Evolutionary conservation across 2,888 invertebrate species (phyloP), one percentile per base, ranked within the genome.

Genomic region (Ornithoptera priamus): DNA sequence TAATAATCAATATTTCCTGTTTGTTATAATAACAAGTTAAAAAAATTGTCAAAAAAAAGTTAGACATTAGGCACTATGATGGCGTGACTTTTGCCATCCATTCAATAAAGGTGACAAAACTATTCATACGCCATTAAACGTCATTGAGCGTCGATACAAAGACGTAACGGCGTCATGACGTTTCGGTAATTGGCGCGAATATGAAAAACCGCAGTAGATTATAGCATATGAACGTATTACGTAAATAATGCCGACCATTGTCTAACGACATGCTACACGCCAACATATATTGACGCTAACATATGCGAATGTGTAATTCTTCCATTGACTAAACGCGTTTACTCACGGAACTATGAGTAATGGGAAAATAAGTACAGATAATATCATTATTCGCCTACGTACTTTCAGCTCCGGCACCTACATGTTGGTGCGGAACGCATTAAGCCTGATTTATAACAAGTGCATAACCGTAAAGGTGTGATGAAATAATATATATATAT

Each of bases 311-410:
- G 53, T 64, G 64, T 67, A 67, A 66, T 63, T 70, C 62, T 58
- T 42, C 65, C 65, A 59, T 67, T 70, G 70, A 70, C 66, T 62
- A 67, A 53, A 59, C 67, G 66, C 62, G 59, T 66, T 70, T 70
- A 70, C 66, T 70, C 70, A 67, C 70, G 70, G 70, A 70, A 70
- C 70, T 70, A 60, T 67, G 70, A 70, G 67, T 70, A 70, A 70
- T 70, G 70, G 70, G 70, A 70, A 70, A 70, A 62, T 70, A 63
- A 70, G 66, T 67, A 63, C n/a, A 63, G 70, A 70, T 70, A 67
- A 70, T 59, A 67, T 70, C 70, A 59, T 67, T 56, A 61, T 53
- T 57, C 63, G 63, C 66, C 66, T 39, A 63, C 70, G 62, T 59
- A 63, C 59, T 62, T 60, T 58, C 57, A 62, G 68, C 57, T 59